Conservation (phyloP, 1,140 invertebrate species). For the Cephus cinctus region DNA sequence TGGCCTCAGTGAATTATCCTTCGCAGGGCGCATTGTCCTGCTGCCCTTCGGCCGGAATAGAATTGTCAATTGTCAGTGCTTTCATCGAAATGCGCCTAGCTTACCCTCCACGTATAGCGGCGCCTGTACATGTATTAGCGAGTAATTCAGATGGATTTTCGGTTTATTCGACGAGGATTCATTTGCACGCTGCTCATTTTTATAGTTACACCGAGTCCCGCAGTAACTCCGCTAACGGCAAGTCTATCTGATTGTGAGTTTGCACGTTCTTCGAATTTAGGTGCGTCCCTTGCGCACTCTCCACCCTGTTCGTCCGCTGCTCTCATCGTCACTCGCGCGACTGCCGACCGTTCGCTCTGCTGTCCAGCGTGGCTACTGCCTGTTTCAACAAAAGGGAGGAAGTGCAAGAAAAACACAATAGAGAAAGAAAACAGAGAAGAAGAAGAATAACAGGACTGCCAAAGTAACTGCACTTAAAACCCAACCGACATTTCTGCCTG, state of each 20-base stretch:
- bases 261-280: too few species aligned
- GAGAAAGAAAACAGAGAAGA: constrained; percentile 1
- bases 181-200: constrained; percentile 21
- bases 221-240: not conserved
- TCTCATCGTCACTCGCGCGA: too few species aligned
- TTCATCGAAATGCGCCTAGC: too few species aligned
- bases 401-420: not conserved
- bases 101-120: constrained; percentile 5
- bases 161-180: constrained; percentile 36
- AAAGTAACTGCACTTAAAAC: constrained; percentile 18
- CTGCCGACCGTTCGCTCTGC: too few species aligned
- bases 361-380: not conserved
- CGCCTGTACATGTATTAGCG: constrained; percentile 23
- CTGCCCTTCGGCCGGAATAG: constrained; percentile 27
- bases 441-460: constrained; percentile 5
- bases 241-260: too few species aligned
- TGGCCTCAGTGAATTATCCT: constrained; percentile 42
- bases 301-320: too few species aligned
- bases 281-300: too few species aligned
- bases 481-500: not conserved
- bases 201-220: not conserved
- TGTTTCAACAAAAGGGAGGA: not conserved
- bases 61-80: constrained; percentile 31
- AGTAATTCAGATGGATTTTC: constrained; percentile 45
- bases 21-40: constrained; percentile 34